Base-by-base conservation (phyloP, 2,113 vertebrate species). In the Crotalus viridis region DNA sequence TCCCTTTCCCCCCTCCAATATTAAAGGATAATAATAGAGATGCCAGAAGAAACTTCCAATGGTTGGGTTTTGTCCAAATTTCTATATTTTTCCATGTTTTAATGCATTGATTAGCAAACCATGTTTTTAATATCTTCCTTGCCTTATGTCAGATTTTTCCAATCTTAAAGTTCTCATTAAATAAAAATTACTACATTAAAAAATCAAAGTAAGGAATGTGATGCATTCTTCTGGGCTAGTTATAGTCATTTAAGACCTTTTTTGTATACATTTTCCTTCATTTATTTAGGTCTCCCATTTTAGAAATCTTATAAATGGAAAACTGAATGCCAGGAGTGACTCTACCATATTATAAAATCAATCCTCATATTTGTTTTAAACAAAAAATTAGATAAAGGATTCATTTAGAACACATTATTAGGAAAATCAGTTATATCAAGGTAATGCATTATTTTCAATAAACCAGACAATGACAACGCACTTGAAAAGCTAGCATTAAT, bases 371-470 rank as follows among this genome's bases (percentile, higher is more conserved):
- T 93, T 91, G 26, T 28, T 2, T 59, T 55, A 19, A 64, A 19
- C 64, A 55, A 48, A 88, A 87, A 93, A 56, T 13, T 85, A 57
- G 15, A 90, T 24, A 39, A 59, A 93, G 17, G 46, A 21, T 90
- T 81, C n/a, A 64, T 86, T 90, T 61, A 90, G 56, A 52, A 46
- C 43, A 61, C 28, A 33, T 93, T 90, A 93, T 93, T 89, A 52
- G 88, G 59, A 85, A 93, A 93, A 90, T 22, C 43, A 91, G 54
- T 85, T 91, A 56, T 54, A 85, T 89, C 87, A 46, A 89, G 56
- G 39, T 46, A 48, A 59, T 24, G 55, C 15, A 54, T 21, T 43
- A 61, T 90, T 19, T 59, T 91, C 93, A 56, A 17, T 88, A 51
- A 89, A 59, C 52, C n/a, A 54, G 64, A 91, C 10, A 28, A n/a